phyloP scores from a whole-genome alignment of 1,140 invertebrate genomes.

The Leptinotarsa undecemlineata region DNA sequence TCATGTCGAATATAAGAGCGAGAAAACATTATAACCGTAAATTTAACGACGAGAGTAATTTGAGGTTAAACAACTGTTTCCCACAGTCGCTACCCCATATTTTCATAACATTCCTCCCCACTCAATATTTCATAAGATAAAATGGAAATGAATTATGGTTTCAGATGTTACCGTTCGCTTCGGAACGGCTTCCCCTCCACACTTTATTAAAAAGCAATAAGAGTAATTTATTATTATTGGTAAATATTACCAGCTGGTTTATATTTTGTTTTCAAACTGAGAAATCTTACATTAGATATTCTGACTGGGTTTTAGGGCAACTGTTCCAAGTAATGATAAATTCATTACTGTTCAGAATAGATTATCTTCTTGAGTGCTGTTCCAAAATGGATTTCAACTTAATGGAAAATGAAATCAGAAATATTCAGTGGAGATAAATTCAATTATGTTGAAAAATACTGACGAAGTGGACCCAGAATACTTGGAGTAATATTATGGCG shows the following conservation, averaged over 20 bases:
- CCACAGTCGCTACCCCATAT: constrained; percentile 32
- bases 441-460: too few relatives aligned
- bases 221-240: constrained; percentile 33
- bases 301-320: not conserved
- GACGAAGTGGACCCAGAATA: too few relatives aligned
- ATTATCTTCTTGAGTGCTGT: not conserved
- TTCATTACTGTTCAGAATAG: not conserved
- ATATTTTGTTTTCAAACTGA: not conserved
- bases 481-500: too few relatives aligned
- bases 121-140: constrained; percentile 40
- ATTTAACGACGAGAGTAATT: constrained; percentile 31
- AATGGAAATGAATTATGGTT: constrained; percentile 37
- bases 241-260: constrained; percentile 21
- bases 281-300: not conserved
- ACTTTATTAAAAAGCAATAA: constrained; percentile 38
- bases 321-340: not conserved
- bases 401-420: not conserved
- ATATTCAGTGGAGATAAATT: not conserved
- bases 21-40: constrained; percentile 27
- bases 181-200: constrained; percentile 16
- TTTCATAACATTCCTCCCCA: constrained; percentile 35
- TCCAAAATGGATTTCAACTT: not conserved
- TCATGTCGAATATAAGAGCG: not conserved
- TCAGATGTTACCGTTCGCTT: constrained; percentile 27
- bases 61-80: constrained; percentile 38